Evolutionary conservation across 2,888 invertebrate species (phyloP).

Genomic region (Zaprionus lineosus): DNA sequence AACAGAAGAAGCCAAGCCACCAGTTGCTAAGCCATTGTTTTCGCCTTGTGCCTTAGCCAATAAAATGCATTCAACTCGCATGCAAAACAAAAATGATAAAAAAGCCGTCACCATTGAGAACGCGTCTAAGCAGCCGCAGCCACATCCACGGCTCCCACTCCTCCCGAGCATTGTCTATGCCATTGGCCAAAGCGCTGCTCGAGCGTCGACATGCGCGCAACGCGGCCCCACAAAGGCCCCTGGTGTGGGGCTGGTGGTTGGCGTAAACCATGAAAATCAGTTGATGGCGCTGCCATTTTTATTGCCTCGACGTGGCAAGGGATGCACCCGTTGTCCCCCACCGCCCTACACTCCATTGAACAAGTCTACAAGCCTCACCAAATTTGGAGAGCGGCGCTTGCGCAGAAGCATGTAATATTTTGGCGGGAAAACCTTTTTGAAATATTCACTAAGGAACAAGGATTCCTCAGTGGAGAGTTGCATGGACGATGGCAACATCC

Average conservation of each 20-base stretch:
- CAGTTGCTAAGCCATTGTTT: conserved; percentile 70
- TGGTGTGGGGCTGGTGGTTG: not conserved
- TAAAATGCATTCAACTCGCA: conserved; percentile 72
- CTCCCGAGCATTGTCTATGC: conserved; percentile 67
- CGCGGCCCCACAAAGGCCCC: conserved; percentile 21
- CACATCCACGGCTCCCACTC: conserved; percentile 43
- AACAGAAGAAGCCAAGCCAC: conserved; percentile 43
- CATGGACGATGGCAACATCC: too few species aligned
- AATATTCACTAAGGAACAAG: not conserved
- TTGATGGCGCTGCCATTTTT: conserved; percentile 70
- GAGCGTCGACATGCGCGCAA: conserved; percentile 70
- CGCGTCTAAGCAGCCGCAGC: conserved; percentile 69
- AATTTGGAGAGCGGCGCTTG: conserved; percentile 61
- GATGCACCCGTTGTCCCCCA: too few species aligned
- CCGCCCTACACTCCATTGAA: not conserved
- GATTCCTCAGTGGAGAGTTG: not conserved
- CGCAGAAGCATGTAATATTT: conserved; percentile 42
- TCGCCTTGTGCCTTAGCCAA: conserved; percentile 59
- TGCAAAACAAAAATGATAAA: conserved; percentile 72
- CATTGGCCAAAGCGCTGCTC: conserved; percentile 68
- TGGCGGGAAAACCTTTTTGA: conserved; percentile 54
- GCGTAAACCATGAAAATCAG: conserved; percentile 7
- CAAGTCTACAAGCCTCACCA: conserved; percentile 55
- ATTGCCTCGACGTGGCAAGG: conserved; percentile 33
- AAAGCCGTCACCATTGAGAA: conserved; percentile 75